Evolutionary conservation across 2,888 invertebrate species (phyloP).

Genomic region (Lycia hirtaria): DNA sequence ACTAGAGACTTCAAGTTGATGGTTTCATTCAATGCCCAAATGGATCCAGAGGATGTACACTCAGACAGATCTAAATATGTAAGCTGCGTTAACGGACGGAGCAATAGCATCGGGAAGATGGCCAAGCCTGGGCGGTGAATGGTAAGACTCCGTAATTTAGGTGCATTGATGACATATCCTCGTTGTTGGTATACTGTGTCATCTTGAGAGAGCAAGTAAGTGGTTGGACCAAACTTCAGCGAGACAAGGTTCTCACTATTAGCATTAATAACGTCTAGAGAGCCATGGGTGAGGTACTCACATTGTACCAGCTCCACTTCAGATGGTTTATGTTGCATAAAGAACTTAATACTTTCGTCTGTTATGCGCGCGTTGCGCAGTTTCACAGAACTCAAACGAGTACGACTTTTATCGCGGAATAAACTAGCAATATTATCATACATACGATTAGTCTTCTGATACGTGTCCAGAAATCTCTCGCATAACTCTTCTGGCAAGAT

Average conservation of each 20-base stretch:
- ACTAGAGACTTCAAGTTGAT: conserved; percentile 90
- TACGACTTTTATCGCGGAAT: conserved; percentile 88
- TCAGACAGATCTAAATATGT: conserved; percentile 90
- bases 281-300: conserved; percentile 86
- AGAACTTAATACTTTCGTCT: conserved; percentile 88
- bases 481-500: conserved; percentile 90
- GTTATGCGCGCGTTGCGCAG: conserved; percentile 90
- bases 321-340: conserved; percentile 90
- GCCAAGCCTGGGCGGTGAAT: conserved; percentile 82
- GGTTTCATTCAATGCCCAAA: conserved; percentile 88
- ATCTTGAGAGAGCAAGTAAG: conserved; percentile 86
- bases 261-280: conserved; percentile 88
- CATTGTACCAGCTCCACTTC: conserved; percentile 92
- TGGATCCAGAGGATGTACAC: conserved; percentile 86
- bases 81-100: conserved; percentile 86
- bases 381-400: conserved; percentile 88
- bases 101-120: conserved; percentile 80
- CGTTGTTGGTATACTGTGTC: conserved; percentile 66
- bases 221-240: conserved; percentile 89
- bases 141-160: conserved; percentile 85
- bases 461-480: conserved; percentile 87
- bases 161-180: conserved; percentile 85
- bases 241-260: conserved; percentile 89
- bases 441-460: conserved; percentile 83
- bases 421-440: conserved; percentile 89